Conservation (phyloP, 92 coral and sea anemone species). For the Pocillopora grandis region DNA sequence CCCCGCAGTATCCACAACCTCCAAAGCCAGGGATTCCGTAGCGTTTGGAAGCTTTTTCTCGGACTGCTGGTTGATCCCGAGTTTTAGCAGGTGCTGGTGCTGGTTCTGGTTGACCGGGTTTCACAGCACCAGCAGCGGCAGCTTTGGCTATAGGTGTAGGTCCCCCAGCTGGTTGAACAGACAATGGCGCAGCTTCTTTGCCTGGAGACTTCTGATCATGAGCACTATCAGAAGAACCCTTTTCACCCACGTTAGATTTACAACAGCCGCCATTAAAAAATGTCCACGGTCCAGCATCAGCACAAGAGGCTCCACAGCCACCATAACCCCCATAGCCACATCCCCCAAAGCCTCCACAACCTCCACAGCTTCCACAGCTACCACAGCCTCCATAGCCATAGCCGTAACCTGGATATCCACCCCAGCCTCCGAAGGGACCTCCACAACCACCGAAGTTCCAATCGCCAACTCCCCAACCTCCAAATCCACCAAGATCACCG, state of each 20-base stretch:
- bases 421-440: constrained; percentile 64
- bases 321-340: constrained; percentile 74
- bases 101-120: constrained; percentile 17
- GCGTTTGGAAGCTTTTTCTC: constrained; percentile 58
- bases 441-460: constrained; percentile 74
- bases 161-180: constrained; percentile 30
- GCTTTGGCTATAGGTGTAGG: background rate
- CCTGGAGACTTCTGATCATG: constrained; percentile 4
- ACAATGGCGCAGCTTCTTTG: constrained; percentile 43
- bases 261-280: constrained; percentile 68
- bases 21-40: constrained; percentile 54
- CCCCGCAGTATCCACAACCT: constrained; percentile 36
- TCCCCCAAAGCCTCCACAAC: constrained; percentile 69
- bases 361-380: constrained; percentile 62
- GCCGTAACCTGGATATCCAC: background rate
- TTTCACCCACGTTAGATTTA: constrained; percentile 70
- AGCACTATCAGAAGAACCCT: constrained; percentile 25
- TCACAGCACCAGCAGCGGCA: background rate
- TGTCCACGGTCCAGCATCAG: constrained; percentile 40
- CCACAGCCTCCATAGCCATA: constrained; percentile 49
- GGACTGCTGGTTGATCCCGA: constrained; percentile 11
- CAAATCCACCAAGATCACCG: constrained; percentile 50
- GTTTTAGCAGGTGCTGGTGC: constrained; percentile 7
- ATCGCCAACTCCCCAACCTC: constrained; percentile 63
- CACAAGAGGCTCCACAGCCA: constrained; percentile 75